Evolutionary conservation across 2,113 vertebrate species (phyloP).

Genomic region (Percina caprodes): DNA sequence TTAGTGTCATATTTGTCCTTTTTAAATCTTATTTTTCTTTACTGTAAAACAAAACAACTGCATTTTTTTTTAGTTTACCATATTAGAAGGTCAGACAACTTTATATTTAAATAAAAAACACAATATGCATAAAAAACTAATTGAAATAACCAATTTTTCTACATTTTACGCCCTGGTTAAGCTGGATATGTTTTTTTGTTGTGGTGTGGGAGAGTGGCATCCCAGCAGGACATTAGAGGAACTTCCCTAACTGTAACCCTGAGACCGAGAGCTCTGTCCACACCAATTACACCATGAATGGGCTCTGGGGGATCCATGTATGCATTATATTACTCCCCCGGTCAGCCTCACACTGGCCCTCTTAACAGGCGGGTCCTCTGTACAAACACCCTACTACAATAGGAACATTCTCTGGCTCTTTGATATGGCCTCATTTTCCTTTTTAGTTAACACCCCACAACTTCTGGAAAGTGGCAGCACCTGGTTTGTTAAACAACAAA

Average conservation of each 20-base stretch:
- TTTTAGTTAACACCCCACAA: constrained; percentile 72
- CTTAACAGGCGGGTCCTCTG: constrained; percentile 72
- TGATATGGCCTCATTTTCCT: constrained; percentile 76
- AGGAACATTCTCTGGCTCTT: constrained; percentile 79
- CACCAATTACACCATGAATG: constrained; percentile 83
- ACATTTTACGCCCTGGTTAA: background rate
- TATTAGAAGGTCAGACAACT: background rate
- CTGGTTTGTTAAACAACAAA: constrained; percentile 59
- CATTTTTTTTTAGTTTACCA: background rate
- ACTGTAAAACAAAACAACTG: background rate
- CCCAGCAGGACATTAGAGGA: constrained; percentile 74
- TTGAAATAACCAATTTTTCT: background rate
- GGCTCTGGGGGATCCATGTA: constrained; percentile 80
- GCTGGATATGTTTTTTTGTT: constrained; percentile 27
- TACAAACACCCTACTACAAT: constrained; percentile 75
- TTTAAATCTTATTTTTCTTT: background rate
- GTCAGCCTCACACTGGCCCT: constrained; percentile 68
- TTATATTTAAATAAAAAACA: background rate
- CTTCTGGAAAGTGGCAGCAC: constrained; percentile 76
- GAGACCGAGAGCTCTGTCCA: constrained; percentile 78
- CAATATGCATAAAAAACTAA: background rate
- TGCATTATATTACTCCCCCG: constrained; percentile 81
- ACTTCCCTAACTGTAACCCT: constrained; percentile 76
- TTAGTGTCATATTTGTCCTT: background rate
- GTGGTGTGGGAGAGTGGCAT: constrained; percentile 63